Evolutionary conservation across 2,888 invertebrate species (phyloP).

Genomic region (Carabus problematicus): DNA sequence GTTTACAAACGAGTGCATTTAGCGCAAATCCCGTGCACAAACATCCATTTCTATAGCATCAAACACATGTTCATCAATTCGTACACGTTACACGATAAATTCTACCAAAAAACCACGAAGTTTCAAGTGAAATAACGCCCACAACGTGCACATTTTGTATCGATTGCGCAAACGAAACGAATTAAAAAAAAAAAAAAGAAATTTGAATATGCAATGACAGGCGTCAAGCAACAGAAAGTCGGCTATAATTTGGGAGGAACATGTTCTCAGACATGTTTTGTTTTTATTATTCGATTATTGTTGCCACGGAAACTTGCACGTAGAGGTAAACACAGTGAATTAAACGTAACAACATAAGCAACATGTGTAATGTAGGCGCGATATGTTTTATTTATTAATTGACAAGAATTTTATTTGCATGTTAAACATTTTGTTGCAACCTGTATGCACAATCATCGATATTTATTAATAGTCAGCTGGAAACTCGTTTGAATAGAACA

Average conservation of each 20-base stretch:
- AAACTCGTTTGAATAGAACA: no score
- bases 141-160: background rate
- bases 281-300: conserved; percentile 1
- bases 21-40: background rate
- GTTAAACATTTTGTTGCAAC: conserved; percentile 1
- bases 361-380: background rate
- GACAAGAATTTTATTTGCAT: conserved; percentile 14
- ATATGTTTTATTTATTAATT: conserved; percentile 9
- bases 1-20: conserved; percentile 26
- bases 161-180: background rate
- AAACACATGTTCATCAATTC: background rate
- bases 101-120: background rate
- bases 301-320: no score
- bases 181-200: conserved; percentile 8
- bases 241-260: no score
- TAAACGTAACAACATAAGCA: background rate
- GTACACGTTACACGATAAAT: background rate
- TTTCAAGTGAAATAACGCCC: conserved; percentile 9
- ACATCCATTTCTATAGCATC: background rate
- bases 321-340: background rate
- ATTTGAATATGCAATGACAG: conserved; percentile 18
- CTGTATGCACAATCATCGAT: background rate
- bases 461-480: background rate
- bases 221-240: no score
- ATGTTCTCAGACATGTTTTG: conserved; percentile 7